Percentiles rank a stretch among this genome's conserved stretches.
phyloP scores from a whole-genome alignment of 2,113 vertebrate genomes.

The Spea bombifrons region DNA sequence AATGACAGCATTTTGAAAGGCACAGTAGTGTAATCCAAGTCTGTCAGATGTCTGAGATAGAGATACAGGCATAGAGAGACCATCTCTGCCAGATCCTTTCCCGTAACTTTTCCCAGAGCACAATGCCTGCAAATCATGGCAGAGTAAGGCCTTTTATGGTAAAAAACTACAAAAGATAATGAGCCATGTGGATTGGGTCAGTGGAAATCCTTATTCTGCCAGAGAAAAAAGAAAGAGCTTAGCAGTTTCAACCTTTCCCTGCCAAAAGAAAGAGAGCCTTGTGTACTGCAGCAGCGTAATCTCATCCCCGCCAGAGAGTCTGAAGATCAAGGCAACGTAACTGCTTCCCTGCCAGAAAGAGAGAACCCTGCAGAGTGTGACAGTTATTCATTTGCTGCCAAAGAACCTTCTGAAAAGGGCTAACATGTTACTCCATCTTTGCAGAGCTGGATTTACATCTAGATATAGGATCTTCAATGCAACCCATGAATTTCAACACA shows the following conservation, averaged over 20 bases:
- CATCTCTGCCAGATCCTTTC: background rate
- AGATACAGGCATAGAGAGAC: background rate
- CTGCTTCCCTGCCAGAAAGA: background rate
- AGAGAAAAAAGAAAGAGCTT: background rate
- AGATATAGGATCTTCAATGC: too few relatives aligned
- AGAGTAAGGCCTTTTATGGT: background rate
- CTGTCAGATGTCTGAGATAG: background rate
- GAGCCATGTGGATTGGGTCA: background rate
- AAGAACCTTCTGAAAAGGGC: background rate
- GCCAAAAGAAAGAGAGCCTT: slow-evolving; percentile 5
- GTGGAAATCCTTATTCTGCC: background rate
- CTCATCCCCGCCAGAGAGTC: background rate
- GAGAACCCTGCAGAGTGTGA: background rate
- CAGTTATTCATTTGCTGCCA: background rate
- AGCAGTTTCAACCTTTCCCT: slow-evolving; percentile 1
- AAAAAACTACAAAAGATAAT: background rate
- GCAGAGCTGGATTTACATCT: background rate
- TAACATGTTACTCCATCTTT: background rate
- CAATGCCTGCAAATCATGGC: background rate
- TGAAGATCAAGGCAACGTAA: slow-evolving; percentile 1
- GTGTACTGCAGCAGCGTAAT: background rate
- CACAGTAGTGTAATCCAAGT: background rate
- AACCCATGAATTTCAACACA: background rate
- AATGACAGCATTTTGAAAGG: background rate
- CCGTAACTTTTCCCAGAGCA: slow-evolving; percentile 1